These are phyloP conservation scores for Chanos chanos DNA, from an alignment of 2,797 vertebrate species.

Conservation along the genomic window DNA sequence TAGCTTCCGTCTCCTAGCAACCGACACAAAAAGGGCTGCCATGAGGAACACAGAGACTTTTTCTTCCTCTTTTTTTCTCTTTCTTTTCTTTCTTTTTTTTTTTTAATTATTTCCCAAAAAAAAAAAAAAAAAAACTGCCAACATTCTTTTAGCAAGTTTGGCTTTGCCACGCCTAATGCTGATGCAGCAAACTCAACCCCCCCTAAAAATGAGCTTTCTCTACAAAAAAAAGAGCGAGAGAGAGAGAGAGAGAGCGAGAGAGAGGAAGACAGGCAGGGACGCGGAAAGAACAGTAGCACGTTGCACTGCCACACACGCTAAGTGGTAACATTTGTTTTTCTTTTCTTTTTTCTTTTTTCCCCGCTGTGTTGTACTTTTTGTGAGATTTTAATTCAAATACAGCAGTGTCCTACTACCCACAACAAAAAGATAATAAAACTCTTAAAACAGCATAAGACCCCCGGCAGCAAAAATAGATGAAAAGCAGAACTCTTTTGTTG, in stretches of 20 bases:
- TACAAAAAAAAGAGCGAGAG: constrained; percentile 12
- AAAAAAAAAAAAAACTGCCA: constrained; percentile 24
- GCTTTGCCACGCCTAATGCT: constrained; percentile 64
- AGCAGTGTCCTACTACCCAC: neutral
- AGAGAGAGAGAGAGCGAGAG: neutral
- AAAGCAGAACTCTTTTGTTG: too few species aligned
- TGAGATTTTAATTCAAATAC: too few species aligned
- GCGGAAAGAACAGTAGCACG: neutral
- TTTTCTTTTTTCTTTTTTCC: neutral
- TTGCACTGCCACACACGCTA: neutral
- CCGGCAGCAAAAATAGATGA: neutral
- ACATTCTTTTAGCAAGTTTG: constrained; percentile 41
- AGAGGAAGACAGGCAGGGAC: too few species aligned
- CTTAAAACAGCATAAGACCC: neutral
- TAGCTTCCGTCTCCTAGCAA: constrained; percentile 63
- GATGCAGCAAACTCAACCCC: constrained; percentile 64
- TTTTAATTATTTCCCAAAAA: neutral
- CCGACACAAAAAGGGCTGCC: constrained; percentile 61
- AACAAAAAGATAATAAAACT: constrained; percentile 1
- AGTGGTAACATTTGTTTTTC: neutral
- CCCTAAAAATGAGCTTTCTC: constrained; percentile 44
- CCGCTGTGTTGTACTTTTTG: too few species aligned
- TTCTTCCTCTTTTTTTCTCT: neutral
- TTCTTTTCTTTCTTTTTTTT: constrained; percentile 8
- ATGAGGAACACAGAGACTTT: constrained; percentile 49